A percentile compares a stretch with the other conserved stretches of the same genome.
Conservation (phyloP, 2,113 vertebrate species). For the Muntiacus muntjak region DNA sequence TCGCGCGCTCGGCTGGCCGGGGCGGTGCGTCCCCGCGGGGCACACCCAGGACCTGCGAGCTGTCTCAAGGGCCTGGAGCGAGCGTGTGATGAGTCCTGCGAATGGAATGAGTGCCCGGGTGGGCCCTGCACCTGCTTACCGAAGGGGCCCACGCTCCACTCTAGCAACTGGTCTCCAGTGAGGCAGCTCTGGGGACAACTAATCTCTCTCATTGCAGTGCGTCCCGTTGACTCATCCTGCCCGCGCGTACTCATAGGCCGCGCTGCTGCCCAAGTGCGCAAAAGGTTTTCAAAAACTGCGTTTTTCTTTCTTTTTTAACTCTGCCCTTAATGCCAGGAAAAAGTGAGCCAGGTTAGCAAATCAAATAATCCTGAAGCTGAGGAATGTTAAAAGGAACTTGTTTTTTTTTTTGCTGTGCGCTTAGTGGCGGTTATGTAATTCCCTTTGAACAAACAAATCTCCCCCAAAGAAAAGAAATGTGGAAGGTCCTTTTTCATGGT, state of each 20-base stretch:
- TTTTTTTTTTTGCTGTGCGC: not conserved
- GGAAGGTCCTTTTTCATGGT: not conserved
- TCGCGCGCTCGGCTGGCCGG: not conserved
- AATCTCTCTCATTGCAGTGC: not conserved
- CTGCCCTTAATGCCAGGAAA: not conserved
- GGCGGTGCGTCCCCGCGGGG: not conserved
- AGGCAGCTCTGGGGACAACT: conserved; percentile 25
- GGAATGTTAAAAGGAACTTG: not conserved
- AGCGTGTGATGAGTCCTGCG: conserved; percentile 32
- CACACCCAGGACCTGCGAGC: not conserved
- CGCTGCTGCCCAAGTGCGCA: not conserved
- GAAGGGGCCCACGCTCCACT: not conserved
- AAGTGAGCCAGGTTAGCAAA: not conserved
- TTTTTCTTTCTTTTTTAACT: not conserved
- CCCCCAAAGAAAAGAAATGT: not conserved
- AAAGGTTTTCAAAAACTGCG: not conserved
- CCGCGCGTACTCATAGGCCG: not conserved
- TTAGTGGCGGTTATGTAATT: conserved; percentile 43
- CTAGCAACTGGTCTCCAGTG: conserved; percentile 3
- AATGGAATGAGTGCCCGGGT: conserved; percentile 54
- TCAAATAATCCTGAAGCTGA: not conserved
- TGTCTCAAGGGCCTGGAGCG: not conserved
- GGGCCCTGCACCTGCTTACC: conserved; percentile 63
- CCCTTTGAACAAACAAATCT: not conserved
- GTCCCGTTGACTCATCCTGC: conserved; percentile 54